A percentile compares a stretch with the other conserved stretches of the same genome.
Conservation (phyloP, 2,113 vertebrate species). For the Xenopus tropicalis region DNA sequence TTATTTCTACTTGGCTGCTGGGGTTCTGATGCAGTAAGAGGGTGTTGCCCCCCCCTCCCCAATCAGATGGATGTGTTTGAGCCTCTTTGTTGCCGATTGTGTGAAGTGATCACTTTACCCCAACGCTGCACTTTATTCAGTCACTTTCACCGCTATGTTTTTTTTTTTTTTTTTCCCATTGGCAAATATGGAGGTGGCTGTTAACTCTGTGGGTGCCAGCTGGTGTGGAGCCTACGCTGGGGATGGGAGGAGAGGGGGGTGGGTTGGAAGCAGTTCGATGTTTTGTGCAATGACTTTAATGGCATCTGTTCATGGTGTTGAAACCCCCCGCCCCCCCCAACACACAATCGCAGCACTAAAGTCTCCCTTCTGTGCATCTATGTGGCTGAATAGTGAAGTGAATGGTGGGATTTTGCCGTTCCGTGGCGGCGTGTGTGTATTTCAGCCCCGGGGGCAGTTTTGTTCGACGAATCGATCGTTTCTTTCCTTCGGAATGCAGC, state of each 20-base stretch:
- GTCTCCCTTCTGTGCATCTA: conserved; percentile 32
- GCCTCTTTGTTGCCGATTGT: conserved; percentile 48
- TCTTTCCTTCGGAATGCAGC: conserved; percentile 64
- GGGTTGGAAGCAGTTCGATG: conserved; percentile 12
- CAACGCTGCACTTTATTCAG: conserved; percentile 63
- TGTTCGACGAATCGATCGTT: conserved; percentile 49
- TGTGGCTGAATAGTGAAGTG: conserved; percentile 16
- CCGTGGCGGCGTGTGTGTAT: not conserved
- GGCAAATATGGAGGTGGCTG: not conserved
- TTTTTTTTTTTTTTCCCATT: not conserved
- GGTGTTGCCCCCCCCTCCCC: not conserved
- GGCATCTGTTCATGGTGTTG: not conserved
- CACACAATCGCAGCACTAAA: conserved; percentile 50
- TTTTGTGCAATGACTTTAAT: conserved; percentile 7
- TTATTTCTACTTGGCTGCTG: conserved; percentile 43
- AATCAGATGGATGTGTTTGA: conserved; percentile 30
- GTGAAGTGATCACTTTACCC: conserved; percentile 61
- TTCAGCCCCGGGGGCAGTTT: no score
- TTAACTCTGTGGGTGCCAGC: conserved; percentile 15
- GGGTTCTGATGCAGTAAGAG: not conserved
- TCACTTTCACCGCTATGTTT: conserved; percentile 63
- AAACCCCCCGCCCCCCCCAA: no score
- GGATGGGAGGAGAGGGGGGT: not conserved
- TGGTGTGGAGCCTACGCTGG: conserved; percentile 9
- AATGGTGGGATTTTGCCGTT: not conserved